phyloP scores from a whole-genome alignment of 2,888 invertebrate species.

The Phaedon cochleariae region DNA sequence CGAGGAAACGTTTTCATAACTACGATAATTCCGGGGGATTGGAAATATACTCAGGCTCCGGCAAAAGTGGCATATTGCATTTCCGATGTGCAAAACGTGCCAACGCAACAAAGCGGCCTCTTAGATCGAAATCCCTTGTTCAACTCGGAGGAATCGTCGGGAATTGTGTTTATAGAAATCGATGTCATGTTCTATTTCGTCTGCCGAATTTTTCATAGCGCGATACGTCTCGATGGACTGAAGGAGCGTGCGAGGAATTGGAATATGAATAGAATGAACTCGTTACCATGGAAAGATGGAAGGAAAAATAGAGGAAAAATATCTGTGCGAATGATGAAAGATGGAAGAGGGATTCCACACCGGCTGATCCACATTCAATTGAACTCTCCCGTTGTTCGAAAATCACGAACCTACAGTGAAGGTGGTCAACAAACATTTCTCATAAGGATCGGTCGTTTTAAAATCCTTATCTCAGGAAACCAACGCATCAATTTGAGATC shows the following conservation, averaged over 20 bases:
- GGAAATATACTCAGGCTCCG: constrained; percentile 6
- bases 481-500: too few relatives aligned
- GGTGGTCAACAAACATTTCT: too few relatives aligned
- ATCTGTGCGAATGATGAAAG: not conserved
- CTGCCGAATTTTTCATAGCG: not conserved
- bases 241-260: not conserved
- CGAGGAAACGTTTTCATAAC: not conserved
- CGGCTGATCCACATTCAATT: too few relatives aligned
- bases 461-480: too few relatives aligned
- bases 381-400: too few relatives aligned
- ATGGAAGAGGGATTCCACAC: not conserved
- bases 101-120: constrained; percentile 53
- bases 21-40: constrained; percentile 9
- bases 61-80: constrained; percentile 24
- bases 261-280: not conserved
- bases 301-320: not conserved
- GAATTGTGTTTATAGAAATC: constrained; percentile 43
- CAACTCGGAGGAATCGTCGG: constrained; percentile 47
- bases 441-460: too few relatives aligned
- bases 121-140: constrained; percentile 53
- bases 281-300: not conserved
- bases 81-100: constrained; percentile 54
- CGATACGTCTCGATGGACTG: not conserved
- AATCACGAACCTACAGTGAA: too few relatives aligned
- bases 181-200: not conserved